A percentile compares a stretch with the other conserved stretches of the same genome.
phyloP scores from a whole-genome alignment of 2,797 vertebrate species.

The Molossus alvarezi region DNA sequence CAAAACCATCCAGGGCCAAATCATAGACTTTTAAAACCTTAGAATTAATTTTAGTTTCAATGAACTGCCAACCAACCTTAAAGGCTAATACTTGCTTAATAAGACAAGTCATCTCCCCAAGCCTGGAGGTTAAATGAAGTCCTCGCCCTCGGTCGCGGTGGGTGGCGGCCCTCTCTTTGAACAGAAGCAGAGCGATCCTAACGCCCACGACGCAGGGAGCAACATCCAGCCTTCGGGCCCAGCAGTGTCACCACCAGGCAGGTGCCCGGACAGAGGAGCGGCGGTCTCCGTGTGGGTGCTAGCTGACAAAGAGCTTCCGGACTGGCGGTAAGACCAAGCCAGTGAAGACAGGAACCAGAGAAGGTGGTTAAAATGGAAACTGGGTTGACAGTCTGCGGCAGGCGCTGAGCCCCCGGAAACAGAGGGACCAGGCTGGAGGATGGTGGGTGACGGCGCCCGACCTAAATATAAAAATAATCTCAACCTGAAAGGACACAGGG shows the following conservation, averaged over 20 bases:
- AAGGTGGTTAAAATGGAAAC: neutral
- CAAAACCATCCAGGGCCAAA: too few relatives aligned
- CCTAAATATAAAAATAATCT: too few relatives aligned
- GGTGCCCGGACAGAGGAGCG: neutral
- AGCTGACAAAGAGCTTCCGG: neutral
- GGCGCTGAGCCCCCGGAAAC: neutral
- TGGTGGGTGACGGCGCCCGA: rapidly evolving
- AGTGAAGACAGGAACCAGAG: neutral
- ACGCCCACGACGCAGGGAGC: too few relatives aligned
- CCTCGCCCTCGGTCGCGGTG: neutral
- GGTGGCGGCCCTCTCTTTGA: too few relatives aligned
- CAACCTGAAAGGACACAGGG: too few relatives aligned
- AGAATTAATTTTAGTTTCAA: neutral
- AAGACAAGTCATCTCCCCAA: neutral
- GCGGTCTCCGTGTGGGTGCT: neutral
- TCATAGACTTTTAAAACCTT: neutral
- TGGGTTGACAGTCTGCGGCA: neutral
- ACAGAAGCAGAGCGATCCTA: too few relatives aligned
- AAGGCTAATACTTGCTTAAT: neutral
- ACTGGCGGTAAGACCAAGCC: neutral
- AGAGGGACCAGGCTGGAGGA: neutral
- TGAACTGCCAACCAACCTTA: neutral
- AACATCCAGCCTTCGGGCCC: neutral
- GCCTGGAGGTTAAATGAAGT: neutral
- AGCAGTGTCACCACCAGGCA: neutral